A percentile compares a stretch with the other conserved stretches of the same genome.
These are phyloP conservation scores for Plodia interpunctella DNA, from an alignment of 1,140 invertebrate species.

Conservation along the genomic window DNA sequence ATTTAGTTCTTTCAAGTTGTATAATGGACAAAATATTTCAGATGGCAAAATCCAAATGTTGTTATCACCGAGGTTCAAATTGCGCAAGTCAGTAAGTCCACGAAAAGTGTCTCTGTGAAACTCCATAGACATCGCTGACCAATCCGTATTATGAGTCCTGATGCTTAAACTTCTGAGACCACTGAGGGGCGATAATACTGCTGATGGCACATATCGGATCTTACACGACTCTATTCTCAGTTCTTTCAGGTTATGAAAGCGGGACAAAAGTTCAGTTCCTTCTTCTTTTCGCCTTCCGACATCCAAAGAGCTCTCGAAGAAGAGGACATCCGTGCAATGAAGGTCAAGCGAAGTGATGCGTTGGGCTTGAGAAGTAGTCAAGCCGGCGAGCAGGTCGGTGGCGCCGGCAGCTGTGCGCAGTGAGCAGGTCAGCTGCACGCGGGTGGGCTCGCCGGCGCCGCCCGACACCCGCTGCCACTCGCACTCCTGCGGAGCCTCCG, in stretches of 20 bases:
- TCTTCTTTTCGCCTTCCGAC: constrained; percentile 75
- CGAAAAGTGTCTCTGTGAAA: constrained; percentile 84
- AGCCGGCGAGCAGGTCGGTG: constrained; percentile 82
- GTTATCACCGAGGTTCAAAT: constrained; percentile 87
- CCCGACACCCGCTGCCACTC: constrained; percentile 80
- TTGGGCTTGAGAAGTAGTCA: constrained; percentile 82
- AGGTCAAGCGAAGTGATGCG: constrained; percentile 84
- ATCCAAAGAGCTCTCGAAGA: constrained; percentile 87
- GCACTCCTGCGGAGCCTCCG: constrained; percentile 81
- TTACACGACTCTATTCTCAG: constrained; percentile 88
- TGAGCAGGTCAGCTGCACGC: constrained; percentile 82
- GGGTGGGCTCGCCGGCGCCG: constrained; percentile 73
- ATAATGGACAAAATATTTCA: constrained; percentile 86
- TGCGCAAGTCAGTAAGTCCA: constrained; percentile 82
- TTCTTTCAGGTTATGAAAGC: constrained; percentile 83
- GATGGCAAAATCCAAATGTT: constrained; percentile 87
- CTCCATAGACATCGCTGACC: constrained; percentile 88
- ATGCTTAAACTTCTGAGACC: constrained; percentile 83
- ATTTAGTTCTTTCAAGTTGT: constrained; percentile 83
- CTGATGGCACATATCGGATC: constrained; percentile 84
- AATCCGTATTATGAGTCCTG: constrained; percentile 88
- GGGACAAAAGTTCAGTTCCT: constrained; percentile 81
- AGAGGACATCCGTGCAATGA: constrained; percentile 87
- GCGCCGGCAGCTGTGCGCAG: constrained; percentile 84
- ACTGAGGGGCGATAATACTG: constrained; percentile 81